Evolutionary conservation across 2,113 vertebrate genomes (phyloP).

Genomic region (Centrocercus urophasianus): DNA sequence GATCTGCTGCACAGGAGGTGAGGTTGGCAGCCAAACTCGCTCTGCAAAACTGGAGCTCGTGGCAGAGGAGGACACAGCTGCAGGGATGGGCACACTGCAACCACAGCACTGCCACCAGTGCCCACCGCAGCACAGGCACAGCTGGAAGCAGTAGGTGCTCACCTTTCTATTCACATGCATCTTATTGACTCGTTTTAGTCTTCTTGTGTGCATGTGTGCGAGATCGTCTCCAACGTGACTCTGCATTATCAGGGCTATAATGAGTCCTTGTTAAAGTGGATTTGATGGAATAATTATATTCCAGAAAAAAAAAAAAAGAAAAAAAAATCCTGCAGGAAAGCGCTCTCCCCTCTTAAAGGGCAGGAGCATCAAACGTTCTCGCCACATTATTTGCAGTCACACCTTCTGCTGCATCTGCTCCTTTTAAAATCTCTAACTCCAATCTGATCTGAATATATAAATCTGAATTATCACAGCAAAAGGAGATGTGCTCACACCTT

Average conservation of each 20-base stretch:
- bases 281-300: slow-evolving; percentile 84
- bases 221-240: slow-evolving; percentile 77
- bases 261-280: slow-evolving; percentile 79
- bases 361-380: slow-evolving; percentile 79
- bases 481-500: slow-evolving; percentile 86
- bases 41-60: accelerated
- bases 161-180: accelerated
- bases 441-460: slow-evolving; percentile 91
- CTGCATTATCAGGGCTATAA: slow-evolving; percentile 78
- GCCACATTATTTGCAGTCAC: slow-evolving; percentile 79
- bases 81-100: too few relatives aligned
- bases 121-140: neutral
- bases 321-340: slow-evolving; percentile 68
- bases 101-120: too few relatives aligned
- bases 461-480: slow-evolving; percentile 89
- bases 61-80: accelerated
- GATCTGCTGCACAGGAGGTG: accelerated
- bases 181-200: slow-evolving; percentile 33
- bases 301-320: slow-evolving; percentile 64
- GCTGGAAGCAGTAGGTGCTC: neutral
- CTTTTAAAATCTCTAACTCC: slow-evolving; percentile 84
- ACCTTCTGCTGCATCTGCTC: slow-evolving; percentile 81
- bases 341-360: slow-evolving; percentile 78
- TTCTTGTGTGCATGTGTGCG: slow-evolving; percentile 7
- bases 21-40: neutral